Base-by-base conservation (phyloP, 2,797 vertebrate genomes). In the Thunnus albacares region DNA sequence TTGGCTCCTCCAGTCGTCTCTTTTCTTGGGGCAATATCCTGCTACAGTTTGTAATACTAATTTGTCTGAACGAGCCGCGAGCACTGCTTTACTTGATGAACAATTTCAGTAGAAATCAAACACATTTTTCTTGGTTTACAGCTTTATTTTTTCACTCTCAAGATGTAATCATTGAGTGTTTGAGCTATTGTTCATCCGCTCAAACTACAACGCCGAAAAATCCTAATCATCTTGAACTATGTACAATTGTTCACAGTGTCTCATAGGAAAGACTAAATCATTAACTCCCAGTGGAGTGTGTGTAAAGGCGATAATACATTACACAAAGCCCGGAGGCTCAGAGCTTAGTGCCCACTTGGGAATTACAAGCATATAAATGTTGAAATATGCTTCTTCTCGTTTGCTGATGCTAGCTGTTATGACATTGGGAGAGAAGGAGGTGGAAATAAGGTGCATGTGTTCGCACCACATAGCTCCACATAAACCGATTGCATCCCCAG, bases 401-500 rank as follows among this genome's bases (percentile, higher is more conserved):
- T 87, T 90, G 77, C 81, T 92, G 86, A 91, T 84, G 75, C 64
- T 43, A 73, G 86, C 77, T 79, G 65, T 83, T 74, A 55, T 88
- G 82, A 88, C 79, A 79, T 77, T 75, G 53, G 56, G 61, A 35
- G 72, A 62, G 66, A 77, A 53, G 64, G 75, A 65, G 67, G 71
- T 70, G 80, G 68, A 79, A 57, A 66, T 55, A 52, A 69, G 77
- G 75, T 70, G 76, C 88, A 47, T 86, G 85, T 87, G 85, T 89
- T 81, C 57, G n/a, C 60, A 47, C 87, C 81, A 84, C 92, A 90
- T 92, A 91, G 89, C 90, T 87, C 35, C 77, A 90, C 90, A 86
- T 96, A 94, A 95, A 93, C 91, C 93, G 91, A 94, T 93, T 95
- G 91, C 83, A 84, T 88, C 81, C 91, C 91, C 92, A 94, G 91